A percentile compares a stretch with the other conserved stretches of the same genome.
Evolutionary conservation across 2,888 invertebrate species (phyloP).

Genomic region (Agrotis segetum): DNA sequence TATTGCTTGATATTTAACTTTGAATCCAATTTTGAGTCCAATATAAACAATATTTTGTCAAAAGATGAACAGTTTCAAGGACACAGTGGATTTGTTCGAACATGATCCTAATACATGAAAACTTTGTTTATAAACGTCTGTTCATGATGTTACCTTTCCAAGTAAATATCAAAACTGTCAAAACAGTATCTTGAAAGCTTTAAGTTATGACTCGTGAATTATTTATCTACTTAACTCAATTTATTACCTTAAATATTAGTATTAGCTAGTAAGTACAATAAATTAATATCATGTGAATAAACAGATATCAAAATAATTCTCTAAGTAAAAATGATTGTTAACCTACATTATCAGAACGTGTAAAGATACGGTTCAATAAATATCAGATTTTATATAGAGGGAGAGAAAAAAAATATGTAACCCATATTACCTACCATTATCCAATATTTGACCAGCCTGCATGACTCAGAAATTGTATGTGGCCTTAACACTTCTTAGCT

Average conservation of each 20-base stretch:
- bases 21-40: not conserved
- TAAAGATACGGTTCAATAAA: slow-evolving; percentile 20
- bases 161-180: slow-evolving; percentile 33
- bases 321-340: slow-evolving; percentile 3
- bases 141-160: slow-evolving; percentile 11
- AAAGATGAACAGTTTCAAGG: not conserved
- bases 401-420: slow-evolving; percentile 4
- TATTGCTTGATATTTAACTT: slow-evolving; percentile 9
- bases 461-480: slow-evolving; percentile 8
- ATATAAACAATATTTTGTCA: slow-evolving; percentile 7
- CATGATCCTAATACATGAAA: not conserved
- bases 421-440: slow-evolving; percentile 5
- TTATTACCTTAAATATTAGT: not conserved
- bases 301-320: not conserved
- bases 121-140: slow-evolving; percentile 23
- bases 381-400: not conserved
- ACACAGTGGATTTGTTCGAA: slow-evolving; percentile 6
- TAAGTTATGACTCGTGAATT: slow-evolving; percentile 1
- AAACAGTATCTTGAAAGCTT: slow-evolving; percentile 16
- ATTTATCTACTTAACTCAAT: slow-evolving; percentile 15
- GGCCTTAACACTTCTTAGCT: not conserved
- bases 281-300: not conserved
- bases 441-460: slow-evolving; percentile 21
- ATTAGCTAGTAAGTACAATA: not conserved
- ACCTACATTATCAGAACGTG: slow-evolving; percentile 8